Base-by-base conservation (phyloP, 2,888 invertebrate species). In the Trachelus iudaicus region DNA sequence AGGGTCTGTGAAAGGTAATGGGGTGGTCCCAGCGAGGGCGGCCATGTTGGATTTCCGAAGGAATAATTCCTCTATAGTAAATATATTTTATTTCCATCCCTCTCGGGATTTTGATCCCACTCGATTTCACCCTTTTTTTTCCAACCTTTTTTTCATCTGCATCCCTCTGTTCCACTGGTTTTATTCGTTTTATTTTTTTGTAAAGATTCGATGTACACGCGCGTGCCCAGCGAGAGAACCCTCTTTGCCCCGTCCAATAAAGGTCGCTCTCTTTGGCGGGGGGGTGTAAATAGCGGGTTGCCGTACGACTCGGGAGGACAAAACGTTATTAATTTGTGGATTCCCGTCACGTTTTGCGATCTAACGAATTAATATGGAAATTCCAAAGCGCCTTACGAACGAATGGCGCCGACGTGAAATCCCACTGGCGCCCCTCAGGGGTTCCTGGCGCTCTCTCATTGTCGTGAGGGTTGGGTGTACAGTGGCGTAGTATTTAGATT, bases 361-460 rank as follows among this genome's bases (percentile, higher is more conserved):
- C 88, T 85, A 85, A 87, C 88, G 86, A 87, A 89, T 88, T 88
- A 87, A 88, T 87, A 89, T 88, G 89, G 85, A 89, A 88, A 89
- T 89, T 88, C 83, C 83, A 81, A 85, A 84, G 85, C 84, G 82
- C 83, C 87, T 85, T 85, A 84, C 85, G 80, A 85, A 83, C 83
- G 83, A 86, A 82, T 80, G 80, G 79, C 84, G 81, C 79, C 80
- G 81, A 83, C 82, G 84, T 75, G 77, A 85, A 86, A 87, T 85
- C 85, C 84, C 30, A 73, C 73, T 69, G n/a, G 15, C 69, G 30
- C 15, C 78, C 76, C 35, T 34, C 56, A 30, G 73, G 34, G 74
- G 33, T 30, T 85, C 69, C 81, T 69, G 81, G 81, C 80, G 82
- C 82, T 80, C 81, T 80, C 79, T 81, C 56, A 56, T 56, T 56